These are phyloP conservation scores for Cybosia mesomella DNA, from an alignment of 2,888 invertebrate genomes.

Conservation along the genomic window DNA sequence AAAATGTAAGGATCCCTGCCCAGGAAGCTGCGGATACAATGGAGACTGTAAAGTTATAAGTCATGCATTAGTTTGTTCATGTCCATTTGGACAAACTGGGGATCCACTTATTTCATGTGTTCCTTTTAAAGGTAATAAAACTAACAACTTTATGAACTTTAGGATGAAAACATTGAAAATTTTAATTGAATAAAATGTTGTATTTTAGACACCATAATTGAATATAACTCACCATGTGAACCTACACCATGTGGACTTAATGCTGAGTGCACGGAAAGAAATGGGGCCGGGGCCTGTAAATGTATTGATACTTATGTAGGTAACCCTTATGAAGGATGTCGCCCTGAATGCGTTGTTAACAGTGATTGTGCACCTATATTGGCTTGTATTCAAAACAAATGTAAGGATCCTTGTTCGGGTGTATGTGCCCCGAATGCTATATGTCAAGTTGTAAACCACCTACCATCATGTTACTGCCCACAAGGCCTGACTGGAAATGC, in stretches of 20 bases:
- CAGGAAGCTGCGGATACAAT: slow-evolving; percentile 89
- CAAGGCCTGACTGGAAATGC: slow-evolving; percentile 91
- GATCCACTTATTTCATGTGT: slow-evolving; percentile 88
- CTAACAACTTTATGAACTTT: not conserved
- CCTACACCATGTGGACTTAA: slow-evolving; percentile 91
- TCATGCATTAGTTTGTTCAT: slow-evolving; percentile 90
- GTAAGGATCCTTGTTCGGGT: slow-evolving; percentile 93
- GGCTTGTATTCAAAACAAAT: slow-evolving; percentile 92
- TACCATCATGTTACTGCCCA: slow-evolving; percentile 91
- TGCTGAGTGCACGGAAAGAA: slow-evolving; percentile 88
- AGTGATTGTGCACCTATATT: slow-evolving; percentile 91
- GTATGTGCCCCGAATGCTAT: slow-evolving; percentile 91
- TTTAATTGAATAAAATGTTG: not conserved
- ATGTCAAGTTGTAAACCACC: slow-evolving; percentile 92
- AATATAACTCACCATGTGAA: slow-evolving; percentile 87
- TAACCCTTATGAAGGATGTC: slow-evolving; percentile 88
- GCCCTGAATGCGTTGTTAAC: slow-evolving; percentile 93
- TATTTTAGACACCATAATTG: slow-evolving; percentile 72
- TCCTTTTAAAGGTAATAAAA: slow-evolving; percentile 72
- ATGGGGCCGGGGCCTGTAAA: slow-evolving; percentile 90
- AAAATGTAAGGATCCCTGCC: slow-evolving; percentile 91
- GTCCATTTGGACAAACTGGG: slow-evolving; percentile 88
- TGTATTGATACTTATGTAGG: slow-evolving; percentile 88
- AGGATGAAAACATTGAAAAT: too few species aligned
- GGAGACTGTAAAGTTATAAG: slow-evolving; percentile 91